Evolutionary conservation across 2,113 vertebrate genomes (phyloP).

Genomic region (Cheirogaleus medius): DNA sequence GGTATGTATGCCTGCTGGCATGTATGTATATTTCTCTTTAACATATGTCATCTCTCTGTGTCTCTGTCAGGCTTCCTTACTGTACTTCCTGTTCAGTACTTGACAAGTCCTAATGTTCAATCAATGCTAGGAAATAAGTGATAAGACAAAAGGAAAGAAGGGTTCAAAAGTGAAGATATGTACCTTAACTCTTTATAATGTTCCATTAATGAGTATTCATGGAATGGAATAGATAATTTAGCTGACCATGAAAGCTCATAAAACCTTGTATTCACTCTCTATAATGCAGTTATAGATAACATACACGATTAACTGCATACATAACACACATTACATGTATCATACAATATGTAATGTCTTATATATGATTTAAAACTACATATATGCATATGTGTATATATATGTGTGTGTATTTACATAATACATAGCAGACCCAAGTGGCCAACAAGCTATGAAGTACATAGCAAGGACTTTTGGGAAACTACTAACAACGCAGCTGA

Average conservation of each 20-base stretch:
- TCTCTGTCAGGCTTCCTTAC: background rate
- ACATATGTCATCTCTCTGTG: background rate
- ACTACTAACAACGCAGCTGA: no score
- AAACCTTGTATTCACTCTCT: background rate
- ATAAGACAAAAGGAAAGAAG: background rate
- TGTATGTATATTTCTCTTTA: fast-evolving
- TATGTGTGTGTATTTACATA: background rate
- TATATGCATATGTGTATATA: no score
- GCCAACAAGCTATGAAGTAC: background rate
- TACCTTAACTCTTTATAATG: background rate
- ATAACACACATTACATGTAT: background rate
- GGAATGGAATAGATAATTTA: background rate
- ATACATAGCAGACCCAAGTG: background rate
- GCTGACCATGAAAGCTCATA: background rate
- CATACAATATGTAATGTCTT: background rate
- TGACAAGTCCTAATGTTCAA: background rate
- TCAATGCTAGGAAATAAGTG: background rate
- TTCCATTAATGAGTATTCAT: background rate
- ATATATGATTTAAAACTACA: no score
- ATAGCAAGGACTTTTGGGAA: background rate
- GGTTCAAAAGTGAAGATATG: background rate
- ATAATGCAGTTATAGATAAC: no score
- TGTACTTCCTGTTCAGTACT: background rate
- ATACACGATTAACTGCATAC: background rate
- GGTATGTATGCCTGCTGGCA: fast-evolving